A percentile compares a stretch with the other conserved stretches of the same genome.
These are phyloP conservation scores for Drosophila diplacantha DNA, from an alignment of 2,888 invertebrate species.

Conservation along the genomic window DNA sequence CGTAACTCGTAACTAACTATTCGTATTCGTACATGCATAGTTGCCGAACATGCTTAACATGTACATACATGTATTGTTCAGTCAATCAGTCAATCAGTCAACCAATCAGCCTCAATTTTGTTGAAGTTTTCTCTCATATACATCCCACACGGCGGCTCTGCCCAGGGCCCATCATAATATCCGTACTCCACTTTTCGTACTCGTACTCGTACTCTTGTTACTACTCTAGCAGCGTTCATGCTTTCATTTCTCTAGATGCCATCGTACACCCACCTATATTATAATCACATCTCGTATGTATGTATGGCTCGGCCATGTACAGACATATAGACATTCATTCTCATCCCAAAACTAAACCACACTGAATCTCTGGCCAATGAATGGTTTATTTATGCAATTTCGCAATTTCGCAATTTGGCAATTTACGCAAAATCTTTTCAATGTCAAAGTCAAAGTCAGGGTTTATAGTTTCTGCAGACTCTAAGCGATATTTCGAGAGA, in stretches of 20 bases:
- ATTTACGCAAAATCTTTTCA: background rate
- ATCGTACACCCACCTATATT: slow-evolving; percentile 29
- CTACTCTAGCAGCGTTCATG: slow-evolving; percentile 40
- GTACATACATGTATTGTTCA: slow-evolving; percentile 51
- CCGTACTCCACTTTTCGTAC: slow-evolving; percentile 31
- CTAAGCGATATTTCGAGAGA: slow-evolving; percentile 7
- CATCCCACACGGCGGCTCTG: slow-evolving; percentile 26
- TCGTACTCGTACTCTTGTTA: slow-evolving; percentile 42
- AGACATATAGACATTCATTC: slow-evolving; percentile 30
- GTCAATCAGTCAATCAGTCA: slow-evolving; percentile 24
- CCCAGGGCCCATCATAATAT: slow-evolving; percentile 15
- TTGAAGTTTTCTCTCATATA: slow-evolving; percentile 26
- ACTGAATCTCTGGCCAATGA: slow-evolving; percentile 28
- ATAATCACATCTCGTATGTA: slow-evolving; percentile 37
- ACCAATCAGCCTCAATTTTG: slow-evolving; percentile 36
- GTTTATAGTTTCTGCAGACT: background rate
- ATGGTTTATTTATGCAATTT: slow-evolving; percentile 6
- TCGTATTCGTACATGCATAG: slow-evolving; percentile 53
- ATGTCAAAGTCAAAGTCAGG: background rate
- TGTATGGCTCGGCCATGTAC: slow-evolving; percentile 35
- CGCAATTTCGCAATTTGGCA: slow-evolving; percentile 3
- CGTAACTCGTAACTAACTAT: slow-evolving; percentile 36
- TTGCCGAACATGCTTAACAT: slow-evolving; percentile 54
- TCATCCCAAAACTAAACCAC: slow-evolving; percentile 25
- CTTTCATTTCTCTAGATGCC: slow-evolving; percentile 49